Base-by-base conservation (phyloP, 2,797 vertebrate species). In the Macrochelys suwanniensis region DNA sequence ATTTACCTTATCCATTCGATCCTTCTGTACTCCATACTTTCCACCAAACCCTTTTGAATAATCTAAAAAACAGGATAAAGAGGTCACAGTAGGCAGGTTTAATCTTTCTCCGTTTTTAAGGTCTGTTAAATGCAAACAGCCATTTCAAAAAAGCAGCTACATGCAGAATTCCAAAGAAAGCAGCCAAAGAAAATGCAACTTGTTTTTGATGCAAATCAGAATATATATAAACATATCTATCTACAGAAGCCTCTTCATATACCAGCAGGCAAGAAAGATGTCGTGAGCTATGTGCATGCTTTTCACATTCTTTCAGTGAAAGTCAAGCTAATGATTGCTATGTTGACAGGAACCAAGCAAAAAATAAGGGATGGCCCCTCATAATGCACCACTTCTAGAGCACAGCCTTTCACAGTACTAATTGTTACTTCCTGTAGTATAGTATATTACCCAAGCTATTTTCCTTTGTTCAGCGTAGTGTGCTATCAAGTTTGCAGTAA, bases 41-140 rank as follows among this genome's bases (percentile, higher is more conserved):
- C 99, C 99, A 82, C 99, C 99, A 86, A 99, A 99, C 21, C 99
- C 99, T 97, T 98, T 99, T 0, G 99, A 98, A 74, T 99, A 99
- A 98, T 99, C 99, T 99, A 97, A 81, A 98, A 54, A 97, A 3
- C 50, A 50, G 57, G 85, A 80, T 1, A 79, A 81, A 87, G 53
- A 11, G 16, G 6, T 95, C 45, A 90, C 47, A 94, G 12, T 2
- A 71, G 51, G 71, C 61, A 90, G 10, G 51, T 5, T 21, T 31
- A 26, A 25, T 37, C 9, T 31, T 86, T 61, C 49, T 84, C 80
- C 84, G 59, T 1, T 33, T n/a, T 33, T 42, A 54, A 33, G 21
- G 80, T 74, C 37, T 28, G 92, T 85, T 28, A 3, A 26, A 84
- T 53, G 89, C 25, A 42, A 53, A 49, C 0, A 47, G n/a, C 17